Conservation (phyloP, 2,113 vertebrate species). For the Hypanus sabinus region DNA sequence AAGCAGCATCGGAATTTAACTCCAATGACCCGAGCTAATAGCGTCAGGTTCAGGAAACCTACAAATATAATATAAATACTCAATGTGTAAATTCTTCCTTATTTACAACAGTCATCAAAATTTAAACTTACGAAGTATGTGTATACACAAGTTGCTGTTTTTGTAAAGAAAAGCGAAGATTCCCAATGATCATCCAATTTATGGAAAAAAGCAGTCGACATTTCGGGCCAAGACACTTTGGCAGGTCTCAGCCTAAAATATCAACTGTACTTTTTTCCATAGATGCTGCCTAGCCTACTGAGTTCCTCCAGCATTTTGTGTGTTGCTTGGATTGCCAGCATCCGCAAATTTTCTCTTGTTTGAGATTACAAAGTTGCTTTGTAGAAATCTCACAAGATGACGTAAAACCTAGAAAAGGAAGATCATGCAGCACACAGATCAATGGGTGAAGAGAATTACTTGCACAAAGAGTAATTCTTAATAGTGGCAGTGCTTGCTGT, state of each 20-base stretch:
- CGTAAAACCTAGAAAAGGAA: neutral
- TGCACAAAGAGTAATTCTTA: neutral
- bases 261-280: too few species aligned
- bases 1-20: too few species aligned
- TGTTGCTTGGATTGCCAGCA: too few species aligned
- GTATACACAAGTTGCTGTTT: neutral
- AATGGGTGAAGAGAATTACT: neutral
- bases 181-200: neutral
- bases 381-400: neutral
- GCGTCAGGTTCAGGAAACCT: neutral
- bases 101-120: neutral
- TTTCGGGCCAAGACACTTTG: too few species aligned
- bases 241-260: too few species aligned
- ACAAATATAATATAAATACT: neutral
- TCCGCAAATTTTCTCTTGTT: too few species aligned
- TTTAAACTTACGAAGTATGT: neutral
- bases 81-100: neutral
- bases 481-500: neutral
- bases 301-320: too few species aligned
- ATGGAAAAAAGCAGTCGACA: too few species aligned
- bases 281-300: too few species aligned
- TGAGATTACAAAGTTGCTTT: neutral
- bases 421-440: neutral
- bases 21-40: too few species aligned
- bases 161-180: neutral